These are phyloP conservation scores for Metopolophium dirhodum DNA, from an alignment of 1,140 invertebrate species.

Conservation along the genomic window DNA sequence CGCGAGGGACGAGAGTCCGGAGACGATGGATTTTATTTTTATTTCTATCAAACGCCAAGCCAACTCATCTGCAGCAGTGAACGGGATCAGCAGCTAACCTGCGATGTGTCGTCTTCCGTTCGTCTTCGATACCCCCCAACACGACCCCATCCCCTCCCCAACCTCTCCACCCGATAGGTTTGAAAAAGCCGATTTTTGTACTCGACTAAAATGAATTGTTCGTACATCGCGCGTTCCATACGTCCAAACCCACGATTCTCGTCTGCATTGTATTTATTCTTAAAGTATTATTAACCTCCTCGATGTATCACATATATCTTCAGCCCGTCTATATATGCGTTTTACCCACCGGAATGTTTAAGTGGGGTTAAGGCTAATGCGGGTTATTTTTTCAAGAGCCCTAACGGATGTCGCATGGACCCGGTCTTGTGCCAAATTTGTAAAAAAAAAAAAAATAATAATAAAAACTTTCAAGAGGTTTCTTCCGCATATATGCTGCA, in stretches of 20 bases:
- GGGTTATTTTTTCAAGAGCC: constrained; percentile 40
- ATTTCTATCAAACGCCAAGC: neutral
- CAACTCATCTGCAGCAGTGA: neutral
- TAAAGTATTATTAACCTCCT: neutral
- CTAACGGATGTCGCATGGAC: constrained; percentile 13
- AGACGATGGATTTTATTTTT: neutral
- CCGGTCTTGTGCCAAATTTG: constrained; percentile 35
- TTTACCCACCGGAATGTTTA: neutral
- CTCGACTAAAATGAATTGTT: neutral
- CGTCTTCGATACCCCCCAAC: neutral
- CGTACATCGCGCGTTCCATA: neutral
- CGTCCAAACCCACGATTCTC: neutral
- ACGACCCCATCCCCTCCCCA: neutral
- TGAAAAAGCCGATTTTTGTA: neutral
- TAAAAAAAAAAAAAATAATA: neutral
- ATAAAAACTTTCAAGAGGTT: neutral
- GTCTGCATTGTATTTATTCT: neutral
- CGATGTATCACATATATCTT: constrained; percentile 21
- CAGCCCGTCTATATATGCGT: neutral
- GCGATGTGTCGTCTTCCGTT: neutral
- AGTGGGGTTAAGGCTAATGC: constrained; percentile 42
- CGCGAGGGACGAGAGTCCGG: no score
- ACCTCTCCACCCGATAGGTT: neutral
- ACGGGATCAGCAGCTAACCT: no score
- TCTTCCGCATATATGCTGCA: neutral